phyloP scores from a whole-genome alignment of 2,888 invertebrate species.

The Scrobipalpa costella region DNA sequence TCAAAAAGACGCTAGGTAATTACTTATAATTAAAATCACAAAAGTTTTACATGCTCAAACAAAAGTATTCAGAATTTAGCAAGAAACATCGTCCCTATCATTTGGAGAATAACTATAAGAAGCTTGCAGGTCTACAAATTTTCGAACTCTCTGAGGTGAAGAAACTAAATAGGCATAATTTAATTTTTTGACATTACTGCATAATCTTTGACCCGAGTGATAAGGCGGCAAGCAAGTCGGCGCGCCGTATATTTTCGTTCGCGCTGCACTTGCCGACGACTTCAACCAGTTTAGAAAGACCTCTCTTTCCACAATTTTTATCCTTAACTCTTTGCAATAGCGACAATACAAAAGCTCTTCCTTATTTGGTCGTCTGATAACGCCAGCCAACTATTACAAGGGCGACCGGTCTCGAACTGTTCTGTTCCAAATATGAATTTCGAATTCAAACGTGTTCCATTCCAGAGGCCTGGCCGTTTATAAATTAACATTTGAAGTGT shows the following conservation, averaged over 20 bases:
- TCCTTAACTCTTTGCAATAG: constrained; percentile 29
- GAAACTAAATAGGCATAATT: constrained; percentile 35
- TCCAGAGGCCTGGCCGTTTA: constrained; percentile 37
- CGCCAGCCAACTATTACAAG: constrained; percentile 81
- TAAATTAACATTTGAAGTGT: constrained; percentile 37
- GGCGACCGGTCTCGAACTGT: constrained; percentile 79
- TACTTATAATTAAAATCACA: too few relatives aligned
- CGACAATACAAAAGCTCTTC: constrained; percentile 53
- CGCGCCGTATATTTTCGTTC: constrained; percentile 80
- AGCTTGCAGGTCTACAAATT: too few relatives aligned
- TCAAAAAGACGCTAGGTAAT: too few relatives aligned
- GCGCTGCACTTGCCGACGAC: constrained; percentile 78
- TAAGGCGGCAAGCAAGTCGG: constrained; percentile 80
- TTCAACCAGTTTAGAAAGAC: constrained; percentile 59
- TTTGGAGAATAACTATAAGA: too few relatives aligned
- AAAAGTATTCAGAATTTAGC: too few relatives aligned
- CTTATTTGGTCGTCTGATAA: constrained; percentile 67
- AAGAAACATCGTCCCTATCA: too few relatives aligned
- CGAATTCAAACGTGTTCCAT: constrained; percentile 31
- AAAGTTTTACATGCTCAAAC: too few relatives aligned
- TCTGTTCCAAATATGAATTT: constrained; percentile 57
- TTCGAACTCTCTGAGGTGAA: constrained; percentile 28
- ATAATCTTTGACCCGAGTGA: constrained; percentile 69
- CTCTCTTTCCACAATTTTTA: constrained; percentile 48
- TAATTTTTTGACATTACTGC: constrained; percentile 10